A percentile compares a stretch with the other conserved stretches of the same genome.
Evolutionary conservation across 2,797 vertebrate genomes (phyloP).

Genomic region (Molossus molossus): DNA sequence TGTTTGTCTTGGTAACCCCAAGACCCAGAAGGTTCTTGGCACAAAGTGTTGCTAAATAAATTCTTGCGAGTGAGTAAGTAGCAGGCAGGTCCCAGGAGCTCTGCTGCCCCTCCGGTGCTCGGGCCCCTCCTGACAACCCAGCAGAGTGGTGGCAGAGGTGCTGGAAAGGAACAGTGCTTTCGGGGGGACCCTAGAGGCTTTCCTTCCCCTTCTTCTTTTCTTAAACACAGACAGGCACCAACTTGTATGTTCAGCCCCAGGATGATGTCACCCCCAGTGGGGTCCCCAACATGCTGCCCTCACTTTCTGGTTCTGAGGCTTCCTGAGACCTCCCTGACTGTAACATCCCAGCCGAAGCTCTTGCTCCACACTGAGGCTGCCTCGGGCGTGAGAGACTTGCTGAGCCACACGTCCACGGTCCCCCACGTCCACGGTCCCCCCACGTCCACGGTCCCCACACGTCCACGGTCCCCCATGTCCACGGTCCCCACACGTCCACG

Average conservation of each 20-base stretch:
- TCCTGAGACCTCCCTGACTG: neutral
- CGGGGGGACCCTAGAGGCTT: neutral
- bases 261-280: neutral
- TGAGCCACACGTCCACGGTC: too few species aligned
- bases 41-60: neutral
- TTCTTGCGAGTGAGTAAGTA: neutral
- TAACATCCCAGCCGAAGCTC: neutral
- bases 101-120: neutral
- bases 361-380: neutral
- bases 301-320: neutral
- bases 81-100: neutral
- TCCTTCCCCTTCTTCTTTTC: neutral
- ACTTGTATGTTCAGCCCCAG: neutral
- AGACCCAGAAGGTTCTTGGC: neutral
- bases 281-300: neutral
- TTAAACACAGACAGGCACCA: neutral
- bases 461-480: too few species aligned
- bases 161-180: neutral
- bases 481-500: too few species aligned
- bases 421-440: too few species aligned
- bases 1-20: neutral
- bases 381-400: neutral
- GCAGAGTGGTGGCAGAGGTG: neutral
- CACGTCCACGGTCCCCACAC: too few species aligned
- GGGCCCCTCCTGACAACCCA: neutral